These are phyloP conservation scores for Dryomyza anilis DNA, from an alignment of 2,888 invertebrate genomes.

Conservation along the genomic window DNA sequence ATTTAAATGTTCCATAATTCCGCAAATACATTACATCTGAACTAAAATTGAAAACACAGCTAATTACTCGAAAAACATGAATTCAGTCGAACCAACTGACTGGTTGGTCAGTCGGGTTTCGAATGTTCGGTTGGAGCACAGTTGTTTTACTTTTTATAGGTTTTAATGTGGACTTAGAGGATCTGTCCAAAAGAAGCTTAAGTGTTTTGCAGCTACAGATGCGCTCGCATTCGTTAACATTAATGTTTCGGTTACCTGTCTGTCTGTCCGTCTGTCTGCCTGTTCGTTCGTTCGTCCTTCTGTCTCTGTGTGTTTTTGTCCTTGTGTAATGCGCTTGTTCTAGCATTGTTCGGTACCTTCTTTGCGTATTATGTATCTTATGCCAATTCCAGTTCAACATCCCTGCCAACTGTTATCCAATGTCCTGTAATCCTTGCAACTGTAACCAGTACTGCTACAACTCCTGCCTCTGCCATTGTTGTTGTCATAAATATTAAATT, in stretches of 20 bases:
- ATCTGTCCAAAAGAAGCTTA: constrained; percentile 27
- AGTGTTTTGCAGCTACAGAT: constrained; percentile 14
- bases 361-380: constrained; percentile 13
- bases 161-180: constrained; percentile 38
- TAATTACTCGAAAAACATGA: no score
- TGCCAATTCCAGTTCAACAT: constrained; percentile 35
- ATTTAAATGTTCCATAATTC: no score
- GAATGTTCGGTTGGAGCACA: constrained; percentile 16
- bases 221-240: constrained; percentile 13
- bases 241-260: constrained; percentile 9
- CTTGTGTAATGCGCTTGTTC: not conserved
- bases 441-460: no score
- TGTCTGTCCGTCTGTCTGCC: no score
- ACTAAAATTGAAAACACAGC: no score
- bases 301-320: not conserved
- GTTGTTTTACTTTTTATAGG: constrained; percentile 37
- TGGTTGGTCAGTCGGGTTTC: not conserved
- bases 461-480: not conserved
- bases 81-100: no score
- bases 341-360: constrained; percentile 10
- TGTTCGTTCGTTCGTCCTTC: no score
- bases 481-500: constrained; percentile 31
- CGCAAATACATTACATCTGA: no score
- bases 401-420: constrained; percentile 46
- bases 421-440: constrained; percentile 2